Percentiles rank a stretch among this genome's conserved stretches.
These are phyloP conservation scores for Synergus umbraculus DNA, from an alignment of 2,888 invertebrate genomes.

Conservation along the genomic window DNA sequence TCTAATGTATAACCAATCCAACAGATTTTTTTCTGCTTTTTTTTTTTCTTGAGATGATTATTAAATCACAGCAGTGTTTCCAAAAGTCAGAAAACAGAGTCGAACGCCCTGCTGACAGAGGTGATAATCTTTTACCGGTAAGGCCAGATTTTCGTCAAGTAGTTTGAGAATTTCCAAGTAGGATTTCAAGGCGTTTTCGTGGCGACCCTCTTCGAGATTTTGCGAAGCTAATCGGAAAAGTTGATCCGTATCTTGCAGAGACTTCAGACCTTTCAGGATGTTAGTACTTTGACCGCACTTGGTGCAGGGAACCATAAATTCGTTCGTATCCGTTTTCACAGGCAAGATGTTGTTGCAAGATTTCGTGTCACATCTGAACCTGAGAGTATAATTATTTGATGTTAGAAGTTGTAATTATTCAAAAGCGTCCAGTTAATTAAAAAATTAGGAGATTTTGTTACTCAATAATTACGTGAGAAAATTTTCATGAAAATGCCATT, in stretches of 20 bases:
- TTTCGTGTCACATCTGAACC: slow-evolving; percentile 82
- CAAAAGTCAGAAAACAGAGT: slow-evolving; percentile 84
- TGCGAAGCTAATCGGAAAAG: slow-evolving; percentile 82
- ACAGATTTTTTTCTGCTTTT: slow-evolving; percentile 6
- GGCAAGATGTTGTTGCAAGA: slow-evolving; percentile 83
- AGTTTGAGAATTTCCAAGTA: slow-evolving; percentile 83
- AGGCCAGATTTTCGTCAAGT: slow-evolving; percentile 83
- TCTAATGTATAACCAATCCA: slow-evolving; percentile 63
- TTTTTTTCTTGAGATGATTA: not conserved
- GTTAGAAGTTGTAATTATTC: not conserved
- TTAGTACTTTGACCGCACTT: slow-evolving; percentile 85
- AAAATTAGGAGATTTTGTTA: not conserved
- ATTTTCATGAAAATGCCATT: not conserved
- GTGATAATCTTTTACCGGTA: slow-evolving; percentile 87
- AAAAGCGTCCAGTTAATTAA: not conserved
- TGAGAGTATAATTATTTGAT: slow-evolving; percentile 49
- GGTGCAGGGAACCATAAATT: slow-evolving; percentile 85
- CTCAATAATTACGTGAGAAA: not conserved
- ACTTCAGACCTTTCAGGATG: slow-evolving; percentile 86
- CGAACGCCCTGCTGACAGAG: slow-evolving; percentile 86
- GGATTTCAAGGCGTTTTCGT: slow-evolving; percentile 82
- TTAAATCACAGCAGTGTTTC: slow-evolving; percentile 77
- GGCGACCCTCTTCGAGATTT: slow-evolving; percentile 82
- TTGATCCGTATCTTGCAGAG: slow-evolving; percentile 87
- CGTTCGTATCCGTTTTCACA: slow-evolving; percentile 82